Evolutionary conservation across 2,113 vertebrate species (phyloP).

Genomic region (Panurus biarmicus): DNA sequence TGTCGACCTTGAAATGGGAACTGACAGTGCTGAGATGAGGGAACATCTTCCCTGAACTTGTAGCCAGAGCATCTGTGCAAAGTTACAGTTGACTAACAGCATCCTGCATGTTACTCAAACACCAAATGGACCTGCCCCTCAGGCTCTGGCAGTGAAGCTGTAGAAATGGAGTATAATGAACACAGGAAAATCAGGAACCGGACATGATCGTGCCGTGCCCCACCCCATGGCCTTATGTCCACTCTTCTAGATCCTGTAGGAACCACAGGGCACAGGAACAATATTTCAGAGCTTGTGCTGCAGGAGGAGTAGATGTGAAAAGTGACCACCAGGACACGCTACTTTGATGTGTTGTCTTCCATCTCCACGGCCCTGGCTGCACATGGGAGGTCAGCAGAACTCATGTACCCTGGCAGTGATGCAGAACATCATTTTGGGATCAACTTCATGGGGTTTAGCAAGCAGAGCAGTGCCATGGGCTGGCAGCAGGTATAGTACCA

Average conservation of each 20-base stretch:
- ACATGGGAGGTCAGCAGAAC: background rate
- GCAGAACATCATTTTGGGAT: background rate
- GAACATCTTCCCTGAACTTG: background rate
- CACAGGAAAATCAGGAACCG: background rate
- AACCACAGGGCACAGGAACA: background rate
- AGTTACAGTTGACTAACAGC: background rate
- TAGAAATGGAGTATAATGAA: background rate
- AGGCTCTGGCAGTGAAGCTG: background rate
- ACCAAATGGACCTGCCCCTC: background rate
- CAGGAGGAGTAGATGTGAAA: background rate
- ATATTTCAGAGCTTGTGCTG: background rate
- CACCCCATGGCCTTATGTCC: background rate
- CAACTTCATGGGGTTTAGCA: background rate
- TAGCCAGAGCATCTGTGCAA: background rate
- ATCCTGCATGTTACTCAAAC: background rate
- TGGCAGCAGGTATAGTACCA: background rate
- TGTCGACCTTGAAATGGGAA: background rate
- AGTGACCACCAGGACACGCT: background rate
- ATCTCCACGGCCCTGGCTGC: background rate
- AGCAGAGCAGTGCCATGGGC: background rate
- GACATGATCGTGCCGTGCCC: rapidly evolving
- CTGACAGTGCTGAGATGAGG: background rate
- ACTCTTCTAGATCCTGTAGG: background rate
- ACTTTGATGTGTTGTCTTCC: background rate
- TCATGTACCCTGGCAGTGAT: background rate